Evolutionary conservation across 2,888 invertebrate genomes (phyloP).

Genomic region (Liposcelis brunnea): DNA sequence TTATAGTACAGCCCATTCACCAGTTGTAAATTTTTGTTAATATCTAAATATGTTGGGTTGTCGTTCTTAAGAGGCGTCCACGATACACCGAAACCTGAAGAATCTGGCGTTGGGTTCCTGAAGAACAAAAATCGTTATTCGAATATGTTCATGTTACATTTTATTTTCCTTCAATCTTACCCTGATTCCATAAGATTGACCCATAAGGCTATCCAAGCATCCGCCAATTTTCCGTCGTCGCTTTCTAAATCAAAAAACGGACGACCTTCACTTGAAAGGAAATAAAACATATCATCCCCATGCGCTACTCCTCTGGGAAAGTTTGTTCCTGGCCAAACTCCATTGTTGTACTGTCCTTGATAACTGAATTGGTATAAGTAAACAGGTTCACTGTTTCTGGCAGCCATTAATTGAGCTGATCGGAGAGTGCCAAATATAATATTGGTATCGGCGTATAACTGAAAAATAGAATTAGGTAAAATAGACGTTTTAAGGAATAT

Average conservation of each 20-base stretch:
- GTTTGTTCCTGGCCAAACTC: slow-evolving; percentile 24
- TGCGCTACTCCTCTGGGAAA: no score
- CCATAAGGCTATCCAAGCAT: no score
- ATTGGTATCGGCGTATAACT: slow-evolving; percentile 40
- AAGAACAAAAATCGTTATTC: slow-evolving; percentile 18
- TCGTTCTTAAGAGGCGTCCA: slow-evolving; percentile 27
- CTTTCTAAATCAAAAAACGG: no score
- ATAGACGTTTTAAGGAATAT: no score
- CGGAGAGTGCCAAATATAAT: slow-evolving; percentile 42
- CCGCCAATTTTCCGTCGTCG: no score
- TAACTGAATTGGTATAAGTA: slow-evolving; percentile 45
- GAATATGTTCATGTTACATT: no score
- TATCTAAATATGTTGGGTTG: slow-evolving; percentile 23
- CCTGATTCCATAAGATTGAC: no score
- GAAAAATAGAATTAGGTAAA: slow-evolving; percentile 16
- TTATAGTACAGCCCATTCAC: slow-evolving; percentile 24
- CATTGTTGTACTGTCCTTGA: slow-evolving; percentile 40
- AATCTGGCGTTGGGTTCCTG: slow-evolving; percentile 32
- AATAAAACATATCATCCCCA: no score
- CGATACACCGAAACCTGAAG: slow-evolving; percentile 19
- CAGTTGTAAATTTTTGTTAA: slow-evolving; percentile 26
- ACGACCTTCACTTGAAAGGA: no score
- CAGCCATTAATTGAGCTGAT: slow-evolving; percentile 38
- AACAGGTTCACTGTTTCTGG: slow-evolving; percentile 34
- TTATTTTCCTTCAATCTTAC: no score